Base-by-base conservation (phyloP, 2,797 vertebrate genomes). In the Cetoscarus ocellatus region DNA sequence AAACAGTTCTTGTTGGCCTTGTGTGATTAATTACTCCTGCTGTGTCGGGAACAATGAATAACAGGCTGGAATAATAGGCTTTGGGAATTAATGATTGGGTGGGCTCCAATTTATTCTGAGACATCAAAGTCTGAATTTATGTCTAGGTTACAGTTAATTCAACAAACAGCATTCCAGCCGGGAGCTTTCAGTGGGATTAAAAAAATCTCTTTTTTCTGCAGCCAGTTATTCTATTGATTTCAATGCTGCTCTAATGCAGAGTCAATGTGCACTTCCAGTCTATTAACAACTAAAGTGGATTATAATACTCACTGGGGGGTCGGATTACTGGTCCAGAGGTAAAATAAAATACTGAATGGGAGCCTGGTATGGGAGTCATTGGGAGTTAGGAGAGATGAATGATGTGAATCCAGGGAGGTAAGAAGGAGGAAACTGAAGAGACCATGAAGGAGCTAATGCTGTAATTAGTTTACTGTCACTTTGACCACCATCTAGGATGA, bases 101-200 rank as follows among this genome's bases (percentile, higher is more conserved):
- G 15, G 3, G 44, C 64, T 58, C 39, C 64, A 18, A 27, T 47
- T 51, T 11, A 64, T 51, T 44, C 18, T 1, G 12, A 71, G 8
- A 59, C 45, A 34, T 49, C 40, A 1, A 42, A 42, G 27, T 7
- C n/a, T 40, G 11, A 61, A 64, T 35, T 6, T 34, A 36, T 49
- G 49, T 80, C 39, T 59, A 57, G 50, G 67, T 73, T 65, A 53
- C 27, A 8, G 50, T 47, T 58, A 57, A 72, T 75, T 74, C 55
- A 66, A 52, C 48, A 61, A 60, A 67, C 10, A 62, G 52, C 36
- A 1, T 36, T 56, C 4, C 10, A 17, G 19, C 19, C 3, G 6
- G 45, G 7, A 65, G 42, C 54, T 8, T 48, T 61, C 53, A 70
- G 38, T 40, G 35, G 69, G 12, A 48, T 63, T 45, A 53, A 12